Evolutionary conservation across 2,888 invertebrate genomes (phyloP), one percentile per base, ranked within the genome.

Genomic region (Branchellion lobata): DNA sequence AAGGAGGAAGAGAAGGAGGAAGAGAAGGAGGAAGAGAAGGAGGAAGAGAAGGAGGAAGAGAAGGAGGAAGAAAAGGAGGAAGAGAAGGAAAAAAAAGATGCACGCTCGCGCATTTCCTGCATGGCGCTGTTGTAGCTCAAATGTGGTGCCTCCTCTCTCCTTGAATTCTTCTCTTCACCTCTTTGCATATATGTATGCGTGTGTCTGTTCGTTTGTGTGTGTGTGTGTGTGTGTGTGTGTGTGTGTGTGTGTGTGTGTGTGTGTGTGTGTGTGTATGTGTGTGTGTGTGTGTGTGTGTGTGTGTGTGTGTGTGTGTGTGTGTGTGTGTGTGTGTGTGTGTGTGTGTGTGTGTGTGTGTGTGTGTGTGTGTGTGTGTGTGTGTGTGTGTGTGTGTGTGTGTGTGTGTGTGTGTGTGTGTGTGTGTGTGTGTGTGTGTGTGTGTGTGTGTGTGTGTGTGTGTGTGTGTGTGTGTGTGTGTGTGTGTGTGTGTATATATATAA

Each of bases 391-490:
- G 24, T 74, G 74, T 74, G 27, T 74, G 74, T 74, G 27, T 74
- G 74, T 74, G 27, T 74, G 47, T 74, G 27, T 74, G 74, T 74
- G 27, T 74, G 74, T 74, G 27, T 74, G 74, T 74, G 27, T 74
- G 74, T 74, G 27, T 74, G 74, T 74, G 27, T 74, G 74, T 74
- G 27, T 74, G 74, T 74, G 27, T 74, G 74, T 74, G 27, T 74
- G 74, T 74, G 27, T 74, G 74, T 74, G n/a, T 74, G 47, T 74
- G n/a, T 74, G 47, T 74, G 18, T 47, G 18, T 47, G 18, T 47
- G 18, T 47, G 8, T 47, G 47, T 47, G 18, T 47, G 47, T 47
- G 8, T 47, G 47, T 47, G 47, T 14, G 11, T 47, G 47, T 14
- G 47, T 47, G 47, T 47, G 47, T 47, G 47, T 47, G 47, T 47